These are phyloP conservation scores for Coluber constrictor DNA, from an alignment of 2,797 vertebrate genomes.

Conservation along the genomic window DNA sequence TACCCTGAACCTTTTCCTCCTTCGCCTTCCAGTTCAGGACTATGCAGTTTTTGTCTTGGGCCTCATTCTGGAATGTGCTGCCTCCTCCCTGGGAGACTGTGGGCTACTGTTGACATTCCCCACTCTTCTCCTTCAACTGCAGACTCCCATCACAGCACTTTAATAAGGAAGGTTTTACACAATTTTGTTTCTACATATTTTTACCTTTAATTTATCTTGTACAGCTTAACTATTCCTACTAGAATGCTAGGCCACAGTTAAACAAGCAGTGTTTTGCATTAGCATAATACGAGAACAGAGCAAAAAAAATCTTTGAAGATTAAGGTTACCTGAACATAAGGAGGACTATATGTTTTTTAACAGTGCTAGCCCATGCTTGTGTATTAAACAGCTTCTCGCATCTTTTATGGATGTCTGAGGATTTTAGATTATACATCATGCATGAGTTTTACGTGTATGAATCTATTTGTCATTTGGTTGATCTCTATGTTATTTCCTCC, in stretches of 20 bases:
- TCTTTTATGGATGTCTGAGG: neutral
- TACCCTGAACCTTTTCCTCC: neutral
- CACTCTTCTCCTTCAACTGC: neutral
- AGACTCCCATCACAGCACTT: neutral
- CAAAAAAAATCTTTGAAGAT: neutral
- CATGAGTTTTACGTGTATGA: neutral
- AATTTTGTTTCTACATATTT: neutral
- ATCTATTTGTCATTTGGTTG: neutral
- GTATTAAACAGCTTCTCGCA: neutral
- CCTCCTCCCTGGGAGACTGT: neutral
- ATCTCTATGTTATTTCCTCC: neutral
- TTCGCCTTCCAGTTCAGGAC: too few species aligned
- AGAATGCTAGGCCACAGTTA: neutral
- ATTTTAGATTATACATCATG: neutral
- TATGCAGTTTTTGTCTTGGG: too few species aligned
- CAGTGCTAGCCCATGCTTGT: neutral
- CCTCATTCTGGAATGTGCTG: neutral
- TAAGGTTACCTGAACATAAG: neutral
- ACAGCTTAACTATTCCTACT: neutral
- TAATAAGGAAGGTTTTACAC: neutral
- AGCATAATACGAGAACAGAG: neutral
- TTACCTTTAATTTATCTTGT: neutral
- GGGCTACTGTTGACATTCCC: neutral
- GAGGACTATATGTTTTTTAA: neutral
- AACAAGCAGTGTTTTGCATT: neutral